A percentile compares a stretch with the other conserved stretches of the same genome.
Evolutionary conservation across 2,888 invertebrate species (phyloP).

Genomic region (Cheilosia grossa): DNA sequence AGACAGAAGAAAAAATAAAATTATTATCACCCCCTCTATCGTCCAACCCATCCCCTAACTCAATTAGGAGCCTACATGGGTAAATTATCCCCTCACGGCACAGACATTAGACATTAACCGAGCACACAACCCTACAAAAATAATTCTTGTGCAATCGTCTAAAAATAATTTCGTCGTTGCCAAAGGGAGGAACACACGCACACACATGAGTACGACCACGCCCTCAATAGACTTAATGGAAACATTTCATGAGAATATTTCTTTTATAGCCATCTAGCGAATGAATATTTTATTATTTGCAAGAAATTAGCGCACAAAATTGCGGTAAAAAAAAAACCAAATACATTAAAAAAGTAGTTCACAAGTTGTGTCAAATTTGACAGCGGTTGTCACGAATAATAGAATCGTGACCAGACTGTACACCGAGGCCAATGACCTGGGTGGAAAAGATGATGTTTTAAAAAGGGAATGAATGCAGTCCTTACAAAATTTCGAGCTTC

Average conservation of each 20-base stretch:
- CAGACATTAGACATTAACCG: slow-evolving; percentile 35
- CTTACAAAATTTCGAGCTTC: not conserved
- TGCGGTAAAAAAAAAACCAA: slow-evolving; percentile 1
- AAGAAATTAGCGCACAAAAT: not conserved
- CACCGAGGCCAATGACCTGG: not conserved
- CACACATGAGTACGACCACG: slow-evolving; percentile 17
- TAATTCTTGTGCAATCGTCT: slow-evolving; percentile 64
- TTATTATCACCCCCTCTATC: not conserved
- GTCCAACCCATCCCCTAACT: slow-evolving; percentile 3
- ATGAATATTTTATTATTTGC: slow-evolving; percentile 31
- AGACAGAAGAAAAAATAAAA: slow-evolving; percentile 12
- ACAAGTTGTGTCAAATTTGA: not conserved
- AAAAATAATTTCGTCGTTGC: slow-evolving; percentile 51
- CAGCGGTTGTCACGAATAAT: not conserved
- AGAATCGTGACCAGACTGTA: not conserved
- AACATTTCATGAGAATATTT: slow-evolving; percentile 42
- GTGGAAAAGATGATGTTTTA: not conserved
- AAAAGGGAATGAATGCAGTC: not conserved
- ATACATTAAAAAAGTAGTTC: not conserved
- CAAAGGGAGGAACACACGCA: slow-evolving; percentile 47
- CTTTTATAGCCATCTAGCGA: slow-evolving; percentile 36
- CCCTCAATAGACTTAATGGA: slow-evolving; percentile 51
- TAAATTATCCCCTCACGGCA: slow-evolving; percentile 47
- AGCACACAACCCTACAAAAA: slow-evolving; percentile 38
- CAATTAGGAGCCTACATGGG: slow-evolving; percentile 49